Evolutionary conservation across 2,888 invertebrate genomes (phyloP).

Genomic region (Sarcophaga subvicina): DNA sequence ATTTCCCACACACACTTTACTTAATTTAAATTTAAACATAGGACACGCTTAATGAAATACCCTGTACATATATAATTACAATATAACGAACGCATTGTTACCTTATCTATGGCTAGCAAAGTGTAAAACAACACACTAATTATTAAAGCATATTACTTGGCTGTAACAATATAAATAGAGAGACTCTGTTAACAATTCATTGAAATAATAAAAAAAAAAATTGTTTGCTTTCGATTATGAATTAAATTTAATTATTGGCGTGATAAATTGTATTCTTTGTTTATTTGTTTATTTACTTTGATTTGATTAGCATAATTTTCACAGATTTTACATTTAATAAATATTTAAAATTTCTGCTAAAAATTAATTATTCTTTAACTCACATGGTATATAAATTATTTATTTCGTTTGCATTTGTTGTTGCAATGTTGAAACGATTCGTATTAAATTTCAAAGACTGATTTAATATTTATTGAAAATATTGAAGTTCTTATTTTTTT

Average conservation of each 20-base stretch:
- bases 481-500: neutral
- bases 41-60: too few relatives aligned
- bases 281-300: conserved; percentile 4
- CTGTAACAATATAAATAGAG: neutral
- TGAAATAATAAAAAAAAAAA: neutral
- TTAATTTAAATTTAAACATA: too few relatives aligned
- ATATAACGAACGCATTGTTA: too few relatives aligned
- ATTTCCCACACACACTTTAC: too few relatives aligned
- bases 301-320: conserved; percentile 40
- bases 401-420: neutral
- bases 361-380: neutral
- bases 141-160: conserved; percentile 26
- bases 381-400: neutral
- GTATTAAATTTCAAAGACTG: neutral
- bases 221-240: neutral
- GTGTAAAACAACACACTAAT: too few relatives aligned
- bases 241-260: conserved; percentile 46
- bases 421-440: neutral
- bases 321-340: conserved; percentile 48
- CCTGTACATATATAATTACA: too few relatives aligned
- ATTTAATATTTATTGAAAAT: neutral
- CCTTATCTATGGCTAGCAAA: too few relatives aligned
- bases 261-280: conserved; percentile 9
- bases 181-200: neutral
- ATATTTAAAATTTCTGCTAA: conserved; percentile 56